A percentile compares a stretch with the other conserved stretches of the same genome.
Evolutionary conservation across 2,797 vertebrate species (phyloP).

Genomic region (Hydrocynus forskahlii): DNA sequence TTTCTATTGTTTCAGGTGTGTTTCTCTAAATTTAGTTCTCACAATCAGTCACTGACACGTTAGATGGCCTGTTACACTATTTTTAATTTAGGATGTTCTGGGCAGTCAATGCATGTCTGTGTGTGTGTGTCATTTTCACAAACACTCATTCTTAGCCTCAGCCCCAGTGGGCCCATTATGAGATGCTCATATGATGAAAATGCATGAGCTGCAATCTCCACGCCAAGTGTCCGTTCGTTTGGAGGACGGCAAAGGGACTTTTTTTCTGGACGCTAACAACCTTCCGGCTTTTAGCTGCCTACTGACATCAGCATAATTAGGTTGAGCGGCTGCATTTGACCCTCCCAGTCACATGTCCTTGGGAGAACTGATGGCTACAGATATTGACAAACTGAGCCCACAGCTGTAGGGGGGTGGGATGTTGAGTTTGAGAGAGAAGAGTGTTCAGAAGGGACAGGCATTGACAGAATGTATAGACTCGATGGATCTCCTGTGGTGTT

Average conservation of each 20-base stretch:
- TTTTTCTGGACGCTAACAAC: slow-evolving; percentile 81
- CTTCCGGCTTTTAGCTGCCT: slow-evolving; percentile 77
- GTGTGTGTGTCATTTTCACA: slow-evolving; percentile 42
- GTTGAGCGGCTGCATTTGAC: slow-evolving; percentile 76
- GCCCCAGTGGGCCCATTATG: slow-evolving; percentile 43
- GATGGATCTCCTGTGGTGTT: slow-evolving; percentile 6
- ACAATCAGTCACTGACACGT: slow-evolving; percentile 41
- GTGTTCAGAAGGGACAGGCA: slow-evolving; percentile 40
- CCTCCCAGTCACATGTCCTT: slow-evolving; percentile 75
- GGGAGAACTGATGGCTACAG: slow-evolving; percentile 72
- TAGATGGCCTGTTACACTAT: slow-evolving; percentile 27
- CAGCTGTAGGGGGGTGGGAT: slow-evolving; percentile 38
- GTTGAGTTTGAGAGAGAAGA: slow-evolving; percentile 26
- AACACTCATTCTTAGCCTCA: slow-evolving; percentile 29
- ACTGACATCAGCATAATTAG: slow-evolving; percentile 82
- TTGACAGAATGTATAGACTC: slow-evolving; percentile 49
- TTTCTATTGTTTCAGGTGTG: neutral
- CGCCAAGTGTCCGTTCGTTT: slow-evolving; percentile 73
- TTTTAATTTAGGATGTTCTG: slow-evolving; percentile 20
- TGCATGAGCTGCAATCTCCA: slow-evolving; percentile 72
- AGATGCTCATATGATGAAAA: slow-evolving; percentile 71
- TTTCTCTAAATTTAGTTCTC: slow-evolving; percentile 18
- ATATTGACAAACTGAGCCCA: slow-evolving; percentile 75
- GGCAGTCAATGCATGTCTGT: slow-evolving; percentile 12
- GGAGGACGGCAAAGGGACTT: slow-evolving; percentile 70